Percentiles rank a stretch among this genome's conserved stretches.
These are phyloP conservation scores for Drosophila oshimai DNA, from an alignment of 1,140 invertebrate genomes.

Conservation along the genomic window DNA sequence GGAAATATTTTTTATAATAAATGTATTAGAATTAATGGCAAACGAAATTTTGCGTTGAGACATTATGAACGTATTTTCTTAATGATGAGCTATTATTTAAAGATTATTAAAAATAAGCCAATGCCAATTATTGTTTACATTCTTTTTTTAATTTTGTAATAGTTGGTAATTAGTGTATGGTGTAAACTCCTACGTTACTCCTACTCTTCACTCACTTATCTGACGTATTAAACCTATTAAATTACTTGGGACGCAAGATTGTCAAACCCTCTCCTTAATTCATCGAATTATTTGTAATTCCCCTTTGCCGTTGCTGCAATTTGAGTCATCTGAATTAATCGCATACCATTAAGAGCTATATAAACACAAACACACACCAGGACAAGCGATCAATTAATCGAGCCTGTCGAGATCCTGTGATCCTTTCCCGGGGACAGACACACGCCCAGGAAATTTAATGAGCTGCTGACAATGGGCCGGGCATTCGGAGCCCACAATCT, in stretches of 20 bases:
- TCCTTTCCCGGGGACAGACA: constrained; percentile 26
- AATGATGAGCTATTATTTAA: no score
- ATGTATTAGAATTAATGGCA: no score
- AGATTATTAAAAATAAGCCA: no score
- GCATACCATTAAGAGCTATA: constrained; percentile 40
- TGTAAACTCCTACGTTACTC: neutral
- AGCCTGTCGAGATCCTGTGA: constrained; percentile 30
- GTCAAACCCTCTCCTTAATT: neutral
- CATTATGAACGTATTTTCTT: no score
- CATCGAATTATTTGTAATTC: neutral
- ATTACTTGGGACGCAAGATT: neutral
- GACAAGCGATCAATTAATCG: constrained; percentile 53
- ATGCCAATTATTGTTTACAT: no score
- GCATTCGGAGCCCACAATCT: constrained; percentile 36
- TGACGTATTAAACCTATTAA: neutral
- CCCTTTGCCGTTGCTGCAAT: constrained; percentile 6
- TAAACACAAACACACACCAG: constrained; percentile 29
- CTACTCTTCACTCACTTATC: neutral
- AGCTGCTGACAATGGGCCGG: constrained; percentile 60
- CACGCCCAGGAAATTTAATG: constrained; percentile 47
- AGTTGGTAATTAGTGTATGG: neutral
- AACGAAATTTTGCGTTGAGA: no score
- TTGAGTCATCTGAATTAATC: constrained; percentile 41
- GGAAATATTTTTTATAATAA: no score
- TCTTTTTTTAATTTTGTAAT: no score